These are phyloP conservation scores for Nemotelus nigrinus DNA, from an alignment of 2,888 invertebrate species.

Conservation along the genomic window DNA sequence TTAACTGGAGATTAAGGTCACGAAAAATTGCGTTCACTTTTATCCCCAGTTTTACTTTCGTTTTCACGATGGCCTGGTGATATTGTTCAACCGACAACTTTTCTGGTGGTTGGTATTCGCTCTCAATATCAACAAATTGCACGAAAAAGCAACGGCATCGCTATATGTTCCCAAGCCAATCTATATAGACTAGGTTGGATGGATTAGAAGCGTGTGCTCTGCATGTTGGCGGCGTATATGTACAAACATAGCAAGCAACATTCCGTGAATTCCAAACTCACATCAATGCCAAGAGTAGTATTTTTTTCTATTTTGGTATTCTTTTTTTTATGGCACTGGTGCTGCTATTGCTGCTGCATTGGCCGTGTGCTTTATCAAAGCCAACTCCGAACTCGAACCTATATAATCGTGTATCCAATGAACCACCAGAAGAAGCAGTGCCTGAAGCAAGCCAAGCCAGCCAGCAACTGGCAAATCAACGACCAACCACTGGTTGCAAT, in stretches of 20 bases:
- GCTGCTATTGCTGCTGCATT: background rate
- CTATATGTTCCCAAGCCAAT: background rate
- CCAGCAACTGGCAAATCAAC: background rate
- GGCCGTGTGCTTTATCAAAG: background rate
- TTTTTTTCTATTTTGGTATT: constrained; percentile 24
- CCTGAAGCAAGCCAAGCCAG: constrained; percentile 10
- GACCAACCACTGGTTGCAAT: constrained; percentile 39
- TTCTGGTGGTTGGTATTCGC: constrained; percentile 28
- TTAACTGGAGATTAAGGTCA: constrained; percentile 26
- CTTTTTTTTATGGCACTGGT: constrained; percentile 2
- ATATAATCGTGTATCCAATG: constrained; percentile 21
- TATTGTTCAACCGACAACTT: constrained; percentile 1
- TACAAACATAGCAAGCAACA: constrained; percentile 33
- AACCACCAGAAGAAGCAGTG: background rate
- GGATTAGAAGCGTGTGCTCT: background rate
- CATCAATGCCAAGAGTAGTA: constrained; percentile 42
- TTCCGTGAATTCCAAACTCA: constrained; percentile 40
- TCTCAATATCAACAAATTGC: background rate
- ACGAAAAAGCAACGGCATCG: background rate
- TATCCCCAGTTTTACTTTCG: constrained; percentile 27
- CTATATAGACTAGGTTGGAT: too few relatives aligned
- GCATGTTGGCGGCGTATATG: background rate
- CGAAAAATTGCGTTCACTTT: constrained; percentile 38
- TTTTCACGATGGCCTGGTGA: constrained; percentile 23
- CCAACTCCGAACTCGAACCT: constrained; percentile 13